Conservation (phyloP, 2,797 vertebrate genomes). For the Gambusia yucatana region DNA sequence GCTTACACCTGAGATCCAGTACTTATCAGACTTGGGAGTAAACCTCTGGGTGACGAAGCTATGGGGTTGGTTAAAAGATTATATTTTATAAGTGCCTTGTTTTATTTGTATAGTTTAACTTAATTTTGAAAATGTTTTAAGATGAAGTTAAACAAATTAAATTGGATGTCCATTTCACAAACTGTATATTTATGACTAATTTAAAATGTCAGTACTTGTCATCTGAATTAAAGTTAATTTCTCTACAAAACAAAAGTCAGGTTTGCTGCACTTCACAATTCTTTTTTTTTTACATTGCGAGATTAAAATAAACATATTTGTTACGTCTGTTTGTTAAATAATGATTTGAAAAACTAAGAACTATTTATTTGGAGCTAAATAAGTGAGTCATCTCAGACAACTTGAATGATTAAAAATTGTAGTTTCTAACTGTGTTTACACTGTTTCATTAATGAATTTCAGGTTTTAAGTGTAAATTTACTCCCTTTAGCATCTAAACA, state of each 20-base stretch:
- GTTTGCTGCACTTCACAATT: neutral
- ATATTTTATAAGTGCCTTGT: constrained; percentile 9
- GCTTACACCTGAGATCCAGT: constrained; percentile 96
- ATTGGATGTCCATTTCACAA: neutral
- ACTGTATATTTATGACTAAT: neutral
- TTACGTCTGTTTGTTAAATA: neutral
- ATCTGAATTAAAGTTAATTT: neutral
- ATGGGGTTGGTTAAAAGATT: constrained; percentile 85
- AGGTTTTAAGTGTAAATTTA: neutral
- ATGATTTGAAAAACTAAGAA: neutral
- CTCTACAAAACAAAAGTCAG: neutral
- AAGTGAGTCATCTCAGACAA: neutral
- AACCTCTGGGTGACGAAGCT: constrained; percentile 91
- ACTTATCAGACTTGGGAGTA: constrained; percentile 89
- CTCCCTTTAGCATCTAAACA: neutral
- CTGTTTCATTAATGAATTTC: neutral
- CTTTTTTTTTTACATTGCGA: neutral
- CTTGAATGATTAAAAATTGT: neutral
- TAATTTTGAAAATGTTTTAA: neutral
- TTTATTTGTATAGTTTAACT: neutral
- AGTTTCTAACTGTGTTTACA: neutral
- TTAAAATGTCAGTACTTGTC: neutral
- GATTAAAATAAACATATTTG: neutral
- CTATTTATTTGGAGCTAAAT: neutral
- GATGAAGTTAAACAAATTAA: neutral